Evolutionary conservation across 2,888 invertebrate species (phyloP).

Genomic region (Aphrophora alni): DNA sequence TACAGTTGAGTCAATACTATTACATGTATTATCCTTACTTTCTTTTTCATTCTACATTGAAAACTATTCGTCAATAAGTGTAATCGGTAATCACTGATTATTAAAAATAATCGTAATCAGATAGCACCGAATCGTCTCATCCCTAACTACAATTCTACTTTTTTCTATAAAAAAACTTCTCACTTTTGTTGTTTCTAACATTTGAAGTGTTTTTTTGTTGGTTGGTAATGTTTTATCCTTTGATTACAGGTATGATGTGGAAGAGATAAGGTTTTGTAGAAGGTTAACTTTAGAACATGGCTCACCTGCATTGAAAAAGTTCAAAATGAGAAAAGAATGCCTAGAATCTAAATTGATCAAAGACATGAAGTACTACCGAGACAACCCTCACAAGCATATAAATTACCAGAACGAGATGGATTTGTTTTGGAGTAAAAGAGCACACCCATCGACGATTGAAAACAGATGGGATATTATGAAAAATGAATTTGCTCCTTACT

Average conservation of each 20-base stretch:
- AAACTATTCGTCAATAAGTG: too few relatives aligned
- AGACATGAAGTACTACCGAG: background rate
- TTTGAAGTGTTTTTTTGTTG: too few relatives aligned
- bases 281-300: background rate
- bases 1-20: too few relatives aligned
- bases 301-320: background rate
- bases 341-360: background rate
- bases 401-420: background rate
- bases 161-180: too few relatives aligned
- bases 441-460: background rate
- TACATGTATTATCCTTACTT: too few relatives aligned
- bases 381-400: background rate
- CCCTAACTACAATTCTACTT: too few relatives aligned
- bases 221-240: too few relatives aligned
- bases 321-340: background rate
- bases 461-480: background rate
- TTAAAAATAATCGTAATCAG: too few relatives aligned
- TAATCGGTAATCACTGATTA: too few relatives aligned
- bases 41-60: too few relatives aligned
- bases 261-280: background rate
- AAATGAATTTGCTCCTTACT: background rate
- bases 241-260: background rate
- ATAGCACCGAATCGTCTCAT: too few relatives aligned
- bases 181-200: too few relatives aligned
- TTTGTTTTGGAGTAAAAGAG: background rate